Evolutionary conservation across 2,888 invertebrate genomes (phyloP).

Genomic region (Rhamnusium bicolor): DNA sequence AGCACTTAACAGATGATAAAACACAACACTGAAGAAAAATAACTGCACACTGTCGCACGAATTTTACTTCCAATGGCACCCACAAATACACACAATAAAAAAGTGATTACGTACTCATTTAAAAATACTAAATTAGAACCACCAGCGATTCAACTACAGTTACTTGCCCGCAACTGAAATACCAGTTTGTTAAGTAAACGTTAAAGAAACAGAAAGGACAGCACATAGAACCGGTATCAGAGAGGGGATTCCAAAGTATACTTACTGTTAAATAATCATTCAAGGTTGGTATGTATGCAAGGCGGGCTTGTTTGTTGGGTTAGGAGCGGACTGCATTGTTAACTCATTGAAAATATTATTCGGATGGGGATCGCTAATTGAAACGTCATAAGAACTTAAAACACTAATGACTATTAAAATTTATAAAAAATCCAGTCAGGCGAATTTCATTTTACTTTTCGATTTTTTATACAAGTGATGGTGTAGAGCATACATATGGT

Average conservation of each 20-base stretch:
- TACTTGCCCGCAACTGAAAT: constrained; percentile 35
- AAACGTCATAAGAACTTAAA: neutral
- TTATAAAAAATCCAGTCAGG: too few relatives aligned
- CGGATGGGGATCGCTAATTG: constrained; percentile 1
- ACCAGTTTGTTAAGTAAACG: constrained; percentile 40
- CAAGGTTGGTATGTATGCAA: constrained; percentile 27
- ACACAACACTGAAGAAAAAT: constrained; percentile 13
- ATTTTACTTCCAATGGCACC: neutral
- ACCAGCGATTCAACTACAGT: constrained; percentile 31
- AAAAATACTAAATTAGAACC: constrained; percentile 8
- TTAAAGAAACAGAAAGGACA: constrained; percentile 48
- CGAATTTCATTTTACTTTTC: too few relatives aligned
- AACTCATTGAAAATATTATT: neutral
- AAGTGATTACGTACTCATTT: constrained; percentile 21
- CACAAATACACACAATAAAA: neutral
- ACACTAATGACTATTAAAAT: too few relatives aligned
- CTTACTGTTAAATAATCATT: constrained; percentile 44
- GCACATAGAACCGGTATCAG: constrained; percentile 38
- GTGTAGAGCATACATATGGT: too few relatives aligned
- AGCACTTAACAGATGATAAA: neutral
- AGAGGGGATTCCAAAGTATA: constrained; percentile 42
- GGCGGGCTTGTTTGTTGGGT: constrained; percentile 4
- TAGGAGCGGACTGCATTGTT: constrained; percentile 13
- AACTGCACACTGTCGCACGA: constrained; percentile 13
- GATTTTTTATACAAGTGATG: too few relatives aligned